These are phyloP conservation scores for Lasioglossum oenotherae DNA, from an alignment of 2,888 invertebrate genomes.

Conservation along the genomic window DNA sequence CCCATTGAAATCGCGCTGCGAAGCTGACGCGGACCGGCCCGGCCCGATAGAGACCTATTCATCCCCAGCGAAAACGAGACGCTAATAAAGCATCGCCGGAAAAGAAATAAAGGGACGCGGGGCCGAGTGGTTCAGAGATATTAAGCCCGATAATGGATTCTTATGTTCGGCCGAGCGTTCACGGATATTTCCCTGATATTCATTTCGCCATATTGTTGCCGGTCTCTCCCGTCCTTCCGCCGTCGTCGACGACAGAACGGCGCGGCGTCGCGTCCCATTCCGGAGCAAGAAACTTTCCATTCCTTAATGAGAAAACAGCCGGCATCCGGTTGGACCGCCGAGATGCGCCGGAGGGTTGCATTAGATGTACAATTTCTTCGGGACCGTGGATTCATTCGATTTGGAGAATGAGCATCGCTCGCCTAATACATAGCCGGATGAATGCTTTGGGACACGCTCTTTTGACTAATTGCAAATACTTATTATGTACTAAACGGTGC, in stretches of 20 bases:
- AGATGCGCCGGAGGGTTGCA: conserved; percentile 30
- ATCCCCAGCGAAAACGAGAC: conserved; percentile 35
- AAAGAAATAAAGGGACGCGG: conserved; percentile 42
- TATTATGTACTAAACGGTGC: background rate
- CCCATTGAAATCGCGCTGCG: conserved; percentile 40
- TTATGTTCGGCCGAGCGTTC: conserved; percentile 41
- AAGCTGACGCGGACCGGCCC: conserved; percentile 31
- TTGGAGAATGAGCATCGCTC: background rate
- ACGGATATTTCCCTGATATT: conserved; percentile 37
- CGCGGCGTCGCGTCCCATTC: background rate
- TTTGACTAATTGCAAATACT: background rate
- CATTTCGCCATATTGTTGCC: conserved; percentile 56
- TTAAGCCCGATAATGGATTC: conserved; percentile 57
- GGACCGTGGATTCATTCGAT: conserved; percentile 6
- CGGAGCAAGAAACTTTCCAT: conserved; percentile 34
- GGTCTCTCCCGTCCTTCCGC: conserved; percentile 4
- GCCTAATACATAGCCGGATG: background rate
- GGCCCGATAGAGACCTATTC: conserved; percentile 32
- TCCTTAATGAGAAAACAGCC: conserved; percentile 57
- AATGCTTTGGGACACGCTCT: background rate
- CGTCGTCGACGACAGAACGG: conserved; percentile 1
- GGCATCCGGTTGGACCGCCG: conserved; percentile 5
- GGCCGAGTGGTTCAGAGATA: conserved; percentile 43
- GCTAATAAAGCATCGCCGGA: conserved; percentile 49
- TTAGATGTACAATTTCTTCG: conserved; percentile 30